A percentile compares a stretch with the other conserved stretches of the same genome.
These are phyloP conservation scores for Sarcophilus harrisii DNA, from an alignment of 2,797 vertebrate species.

Conservation along the genomic window DNA sequence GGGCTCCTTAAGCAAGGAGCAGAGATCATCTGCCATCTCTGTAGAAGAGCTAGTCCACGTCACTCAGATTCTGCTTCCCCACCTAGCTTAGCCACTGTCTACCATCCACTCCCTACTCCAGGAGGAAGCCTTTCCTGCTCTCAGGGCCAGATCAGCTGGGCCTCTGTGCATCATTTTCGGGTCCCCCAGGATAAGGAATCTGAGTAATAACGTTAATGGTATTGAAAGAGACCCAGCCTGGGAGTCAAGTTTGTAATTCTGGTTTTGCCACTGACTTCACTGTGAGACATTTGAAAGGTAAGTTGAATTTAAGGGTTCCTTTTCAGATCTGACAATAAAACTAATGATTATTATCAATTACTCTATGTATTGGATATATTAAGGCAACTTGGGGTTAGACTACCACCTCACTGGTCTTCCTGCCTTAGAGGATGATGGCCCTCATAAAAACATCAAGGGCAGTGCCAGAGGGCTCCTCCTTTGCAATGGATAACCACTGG, in stretches of 20 bases:
- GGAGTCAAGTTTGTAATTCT: neutral
- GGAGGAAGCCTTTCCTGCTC: too few relatives aligned
- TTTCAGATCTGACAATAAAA: neutral
- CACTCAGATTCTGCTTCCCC: neutral
- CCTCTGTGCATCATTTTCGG: neutral
- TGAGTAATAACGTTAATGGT: neutral
- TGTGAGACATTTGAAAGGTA: neutral
- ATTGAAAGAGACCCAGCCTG: neutral
- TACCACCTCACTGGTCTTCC: neutral
- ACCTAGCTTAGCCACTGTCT: neutral
- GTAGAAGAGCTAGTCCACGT: neutral
- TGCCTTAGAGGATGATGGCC: neutral
- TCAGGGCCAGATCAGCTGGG: neutral
- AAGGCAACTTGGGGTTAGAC: neutral
- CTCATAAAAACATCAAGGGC: neutral
- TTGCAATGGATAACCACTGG: neutral
- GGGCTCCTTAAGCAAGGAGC: conserved; percentile 87
- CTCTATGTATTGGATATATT: neutral
- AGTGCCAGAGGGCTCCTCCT: neutral
- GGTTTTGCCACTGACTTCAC: neutral
- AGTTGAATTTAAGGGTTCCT: neutral
- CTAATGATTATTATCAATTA: neutral
- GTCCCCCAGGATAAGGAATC: neutral
- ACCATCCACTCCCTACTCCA: accelerated
- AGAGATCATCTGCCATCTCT: conserved; percentile 88